A percentile compares a stretch with the other conserved stretches of the same genome.
Conservation (phyloP, 2,113 vertebrate species). For the Raja brachyura region DNA sequence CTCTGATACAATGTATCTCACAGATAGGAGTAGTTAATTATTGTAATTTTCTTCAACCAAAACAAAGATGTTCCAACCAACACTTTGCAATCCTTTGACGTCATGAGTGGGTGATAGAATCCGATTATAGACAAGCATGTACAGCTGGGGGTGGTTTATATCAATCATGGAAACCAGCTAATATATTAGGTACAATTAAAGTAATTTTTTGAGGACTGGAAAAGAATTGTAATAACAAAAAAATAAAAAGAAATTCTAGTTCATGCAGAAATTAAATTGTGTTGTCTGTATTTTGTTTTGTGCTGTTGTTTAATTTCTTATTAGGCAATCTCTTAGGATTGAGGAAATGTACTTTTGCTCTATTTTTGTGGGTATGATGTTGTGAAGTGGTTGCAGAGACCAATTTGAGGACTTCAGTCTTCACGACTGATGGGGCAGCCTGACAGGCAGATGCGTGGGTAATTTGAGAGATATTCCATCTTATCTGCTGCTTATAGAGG, state of each 20-base stretch:
- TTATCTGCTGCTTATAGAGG: too few relatives aligned
- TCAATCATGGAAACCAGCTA: conserved; percentile 7
- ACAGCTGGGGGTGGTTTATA: conserved; percentile 7
- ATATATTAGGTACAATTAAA: conserved; percentile 19
- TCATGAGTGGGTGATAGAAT: conserved; percentile 38
- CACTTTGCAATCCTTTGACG: conserved; percentile 18
- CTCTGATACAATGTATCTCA: conserved; percentile 25
- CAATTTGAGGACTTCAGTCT: too few relatives aligned
- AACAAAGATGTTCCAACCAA: conserved; percentile 32
- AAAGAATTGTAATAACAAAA: neutral
- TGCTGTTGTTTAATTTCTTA: neutral
- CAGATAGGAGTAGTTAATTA: conserved; percentile 33
- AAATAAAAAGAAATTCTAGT: neutral
- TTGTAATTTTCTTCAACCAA: conserved; percentile 28
- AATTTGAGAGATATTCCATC: too few relatives aligned
- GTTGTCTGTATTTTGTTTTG: too few relatives aligned
- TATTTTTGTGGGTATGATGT: neutral
- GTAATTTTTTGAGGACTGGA: neutral
- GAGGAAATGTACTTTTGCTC: neutral
- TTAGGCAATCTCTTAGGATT: neutral
- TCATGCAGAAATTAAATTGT: neutral
- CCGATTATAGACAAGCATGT: conserved; percentile 29
- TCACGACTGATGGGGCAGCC: too few relatives aligned
- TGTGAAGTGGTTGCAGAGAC: too few relatives aligned
- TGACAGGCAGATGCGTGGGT: too few relatives aligned